Evolutionary conservation across 2,888 invertebrate species (phyloP), one percentile per base, ranked within the genome.

Genomic region (Microctonus aethiopoides): DNA sequence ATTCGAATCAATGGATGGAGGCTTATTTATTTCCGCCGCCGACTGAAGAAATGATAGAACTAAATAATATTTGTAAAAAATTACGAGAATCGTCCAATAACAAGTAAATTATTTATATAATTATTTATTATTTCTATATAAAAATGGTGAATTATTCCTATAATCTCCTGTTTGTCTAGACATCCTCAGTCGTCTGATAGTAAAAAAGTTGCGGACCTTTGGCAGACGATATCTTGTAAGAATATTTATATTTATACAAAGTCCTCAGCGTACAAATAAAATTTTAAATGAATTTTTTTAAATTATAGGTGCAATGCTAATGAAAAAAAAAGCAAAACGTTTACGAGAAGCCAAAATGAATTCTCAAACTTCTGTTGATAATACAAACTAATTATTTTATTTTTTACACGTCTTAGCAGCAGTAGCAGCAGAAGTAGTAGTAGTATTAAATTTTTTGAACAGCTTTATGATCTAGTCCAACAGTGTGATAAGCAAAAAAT

Each of bases 141-240:
- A 9, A 0, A 46, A 20, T 46, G 60, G n/a, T 56, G 24, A 22
- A 22, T 13, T 22, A 64, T 24, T 41, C 32, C 9, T 57, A 57
- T 69, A 54, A 67, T 41, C 34, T 34, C 52, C 70, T 61, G 51
- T n/a, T 63, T 16, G 46, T 26, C 46, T 22, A 61, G 51, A 70
- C 67, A 26, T 13, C 68, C 56, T 56, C 51, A 32, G 63, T 39
- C 51, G 32, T 22, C 41, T 56, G 68, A 67, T 54, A 72, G 22
- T 72, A 78, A 57, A 78, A 77, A 67, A 78, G 77, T 46, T 59
- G 67, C 77, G 57, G 80, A 83, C 73, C 65, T 83, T 13, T 79
- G 80, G 80, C 80, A 82, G 74, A 79, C 83, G 7, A 60, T 83
- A 34, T 67, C 76, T 57, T 83, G 83, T 83, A 74, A 77, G 81